These are phyloP conservation scores for Rhamphomyia laevipes DNA, from an alignment of 2,888 invertebrate genomes.

Conservation along the genomic window DNA sequence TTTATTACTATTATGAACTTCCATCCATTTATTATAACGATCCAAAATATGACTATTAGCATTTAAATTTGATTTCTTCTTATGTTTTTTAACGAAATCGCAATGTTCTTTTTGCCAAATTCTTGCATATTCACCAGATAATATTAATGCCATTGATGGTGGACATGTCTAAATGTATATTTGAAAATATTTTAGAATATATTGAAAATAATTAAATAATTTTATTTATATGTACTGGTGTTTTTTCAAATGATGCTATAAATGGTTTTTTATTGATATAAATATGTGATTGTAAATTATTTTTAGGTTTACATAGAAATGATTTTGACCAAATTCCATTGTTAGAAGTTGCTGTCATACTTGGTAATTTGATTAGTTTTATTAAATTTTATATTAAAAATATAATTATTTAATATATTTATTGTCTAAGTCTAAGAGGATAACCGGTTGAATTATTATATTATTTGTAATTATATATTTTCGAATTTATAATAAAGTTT, in stretches of 20 bases:
- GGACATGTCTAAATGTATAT: slow-evolving; percentile 3
- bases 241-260: slow-evolving; percentile 19
- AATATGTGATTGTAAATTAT: too few species aligned
- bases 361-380: too few species aligned
- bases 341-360: too few species aligned
- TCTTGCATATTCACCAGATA: slow-evolving; percentile 22
- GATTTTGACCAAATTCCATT: too few species aligned
- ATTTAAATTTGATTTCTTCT: slow-evolving; percentile 13
- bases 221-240: slow-evolving; percentile 19
- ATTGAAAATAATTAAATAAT: background rate
- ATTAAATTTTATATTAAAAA: too few species aligned
- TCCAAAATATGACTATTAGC: slow-evolving; percentile 21
- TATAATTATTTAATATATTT: too few species aligned
- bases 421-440: too few species aligned
- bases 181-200: background rate
- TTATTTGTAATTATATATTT: too few species aligned
- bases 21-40: slow-evolving; percentile 20
- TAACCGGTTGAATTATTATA: too few species aligned
- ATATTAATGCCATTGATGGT: slow-evolving; percentile 15
- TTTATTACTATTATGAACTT: slow-evolving; percentile 14
- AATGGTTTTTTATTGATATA: slow-evolving; percentile 9
- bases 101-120: slow-evolving; percentile 22
- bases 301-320: too few species aligned
- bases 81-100: slow-evolving; percentile 9
- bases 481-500: too few species aligned